Evolutionary conservation across 2,888 invertebrate genomes (phyloP).

Genomic region (Thereva unica): DNA sequence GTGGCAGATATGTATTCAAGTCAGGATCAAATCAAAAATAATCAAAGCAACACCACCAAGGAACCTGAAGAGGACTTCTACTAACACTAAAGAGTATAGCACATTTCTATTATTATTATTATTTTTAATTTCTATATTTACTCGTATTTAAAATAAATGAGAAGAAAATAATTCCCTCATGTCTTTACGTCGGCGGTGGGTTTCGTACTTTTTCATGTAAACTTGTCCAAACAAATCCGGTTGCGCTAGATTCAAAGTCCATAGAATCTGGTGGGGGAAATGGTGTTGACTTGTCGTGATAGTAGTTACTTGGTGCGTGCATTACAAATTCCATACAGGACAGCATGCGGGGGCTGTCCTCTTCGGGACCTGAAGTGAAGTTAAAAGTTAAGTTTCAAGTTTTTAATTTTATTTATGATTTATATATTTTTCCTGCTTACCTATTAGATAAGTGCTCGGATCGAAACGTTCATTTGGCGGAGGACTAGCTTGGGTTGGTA

Average conservation of each 20-base stretch:
- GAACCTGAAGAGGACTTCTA: conserved; percentile 55
- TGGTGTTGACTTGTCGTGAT: conserved; percentile 74
- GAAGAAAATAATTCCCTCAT: conserved; percentile 10
- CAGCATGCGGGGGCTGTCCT: conserved; percentile 82
- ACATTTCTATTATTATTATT: conserved; percentile 11
- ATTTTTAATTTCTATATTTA: too few relatives aligned
- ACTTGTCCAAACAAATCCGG: conserved; percentile 70
- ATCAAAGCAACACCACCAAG: conserved; percentile 51
- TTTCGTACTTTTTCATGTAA: conserved; percentile 54
- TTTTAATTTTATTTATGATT: not conserved
- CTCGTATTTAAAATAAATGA: not conserved
- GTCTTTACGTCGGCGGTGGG: conserved; percentile 20
- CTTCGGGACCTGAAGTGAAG: conserved; percentile 76
- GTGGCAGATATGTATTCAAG: conserved; percentile 87
- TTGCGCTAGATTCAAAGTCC: conserved; percentile 60
- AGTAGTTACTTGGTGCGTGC: conserved; percentile 93
- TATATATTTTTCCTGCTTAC: conserved; percentile 58
- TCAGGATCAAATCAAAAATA: conserved; percentile 88
- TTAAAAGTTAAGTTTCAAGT: not conserved
- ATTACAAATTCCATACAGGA: conserved; percentile 90
- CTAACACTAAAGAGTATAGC: conserved; percentile 41
- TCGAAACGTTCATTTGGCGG: conserved; percentile 79
- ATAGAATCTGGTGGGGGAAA: conserved; percentile 65
- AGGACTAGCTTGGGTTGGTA: conserved; percentile 82
- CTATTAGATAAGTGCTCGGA: conserved; percentile 86